These are phyloP conservation scores for Acromyrmex heyeri DNA, from an alignment of 1,140 invertebrate genomes.

Conservation along the genomic window DNA sequence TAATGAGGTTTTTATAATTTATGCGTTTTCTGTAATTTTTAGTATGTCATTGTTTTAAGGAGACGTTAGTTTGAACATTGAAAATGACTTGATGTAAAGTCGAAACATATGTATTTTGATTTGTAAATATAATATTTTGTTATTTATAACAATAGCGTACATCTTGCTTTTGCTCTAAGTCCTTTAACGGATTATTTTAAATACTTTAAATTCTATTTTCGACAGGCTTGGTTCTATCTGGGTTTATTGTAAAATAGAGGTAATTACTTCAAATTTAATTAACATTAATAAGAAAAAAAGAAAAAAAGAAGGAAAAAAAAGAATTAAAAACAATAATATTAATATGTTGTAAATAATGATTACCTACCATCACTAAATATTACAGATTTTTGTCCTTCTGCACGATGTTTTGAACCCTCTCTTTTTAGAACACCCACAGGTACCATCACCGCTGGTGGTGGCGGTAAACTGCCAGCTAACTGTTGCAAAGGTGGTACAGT, in stretches of 20 bases:
- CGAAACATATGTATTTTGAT: too few relatives aligned
- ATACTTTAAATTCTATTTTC: too few relatives aligned
- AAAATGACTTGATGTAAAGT: too few relatives aligned
- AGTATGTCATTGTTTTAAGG: too few relatives aligned
- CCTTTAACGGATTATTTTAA: too few relatives aligned
- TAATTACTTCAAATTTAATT: slow-evolving; percentile 4
- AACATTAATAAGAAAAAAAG: not conserved
- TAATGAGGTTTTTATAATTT: too few relatives aligned
- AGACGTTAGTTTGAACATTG: too few relatives aligned
- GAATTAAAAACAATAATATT: slow-evolving; percentile 13
- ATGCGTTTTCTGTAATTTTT: too few relatives aligned
- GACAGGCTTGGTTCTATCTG: not conserved
- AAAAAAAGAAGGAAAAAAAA: not conserved
- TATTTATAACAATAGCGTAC: too few relatives aligned
- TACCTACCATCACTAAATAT: slow-evolving; percentile 95
- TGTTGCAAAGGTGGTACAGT: slow-evolving; percentile 94
- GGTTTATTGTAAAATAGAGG: not conserved
- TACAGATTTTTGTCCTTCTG: slow-evolving; percentile 91
- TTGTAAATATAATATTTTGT: too few relatives aligned
- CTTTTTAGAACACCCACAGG: slow-evolving; percentile 94
- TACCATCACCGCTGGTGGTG: slow-evolving; percentile 92
- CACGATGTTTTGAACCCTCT: slow-evolving; percentile 88
- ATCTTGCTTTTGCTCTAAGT: too few relatives aligned
- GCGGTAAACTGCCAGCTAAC: slow-evolving; percentile 87
- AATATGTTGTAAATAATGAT: not conserved